phyloP scores from a whole-genome alignment of 2,888 invertebrate genomes.

The Eupithecia subfuscata region DNA sequence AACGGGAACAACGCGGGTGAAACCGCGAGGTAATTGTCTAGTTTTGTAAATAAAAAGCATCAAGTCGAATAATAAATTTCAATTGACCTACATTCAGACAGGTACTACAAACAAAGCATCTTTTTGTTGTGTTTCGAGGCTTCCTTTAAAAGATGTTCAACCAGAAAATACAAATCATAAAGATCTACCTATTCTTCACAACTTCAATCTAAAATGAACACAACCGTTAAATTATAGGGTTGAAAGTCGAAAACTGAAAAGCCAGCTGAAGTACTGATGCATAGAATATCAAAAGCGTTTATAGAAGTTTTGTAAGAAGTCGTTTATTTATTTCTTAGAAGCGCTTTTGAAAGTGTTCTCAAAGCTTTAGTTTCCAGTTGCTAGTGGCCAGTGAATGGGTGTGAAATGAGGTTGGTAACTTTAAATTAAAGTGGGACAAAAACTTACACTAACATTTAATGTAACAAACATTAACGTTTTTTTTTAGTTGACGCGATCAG shows the following conservation, averaged over 20 bases:
- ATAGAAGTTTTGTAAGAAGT: conserved; percentile 27
- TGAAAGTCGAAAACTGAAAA: conserved; percentile 18
- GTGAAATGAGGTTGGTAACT: neutral
- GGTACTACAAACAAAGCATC: neutral
- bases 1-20: too few species aligned
- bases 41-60: neutral
- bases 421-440: neutral
- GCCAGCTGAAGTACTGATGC: conserved; percentile 21
- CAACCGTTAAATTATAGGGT: conserved; percentile 5
- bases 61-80: neutral
- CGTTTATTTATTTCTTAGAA: conserved; percentile 28
- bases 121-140: neutral
- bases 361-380: neutral
- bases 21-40: too few species aligned
- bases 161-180: conserved; percentile 3
- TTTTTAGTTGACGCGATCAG: too few species aligned
- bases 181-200: neutral
- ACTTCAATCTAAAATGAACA: conserved; percentile 12
- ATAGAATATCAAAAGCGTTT: conserved; percentile 33
- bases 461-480: too few species aligned
- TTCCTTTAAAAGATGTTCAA: neutral
- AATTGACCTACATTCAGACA: neutral
- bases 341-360: conserved; percentile 15
- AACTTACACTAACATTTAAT: neutral
- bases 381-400: conserved; percentile 12